These are phyloP conservation scores for Laterallus jamaicensis DNA, from an alignment of 2,113 vertebrate species.

Conservation along the genomic window DNA sequence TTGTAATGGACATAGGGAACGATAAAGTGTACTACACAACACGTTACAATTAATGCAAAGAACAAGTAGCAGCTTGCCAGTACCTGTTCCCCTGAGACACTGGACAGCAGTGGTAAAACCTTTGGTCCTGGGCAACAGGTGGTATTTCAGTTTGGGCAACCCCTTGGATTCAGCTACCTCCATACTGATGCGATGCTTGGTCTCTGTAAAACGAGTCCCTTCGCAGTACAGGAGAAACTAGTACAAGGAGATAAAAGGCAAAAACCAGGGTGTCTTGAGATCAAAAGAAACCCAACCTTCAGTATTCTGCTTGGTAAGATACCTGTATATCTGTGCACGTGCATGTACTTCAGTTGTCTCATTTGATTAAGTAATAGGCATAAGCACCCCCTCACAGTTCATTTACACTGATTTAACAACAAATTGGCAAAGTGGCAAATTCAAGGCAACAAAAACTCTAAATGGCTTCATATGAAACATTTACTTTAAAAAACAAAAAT, in stretches of 20 bases:
- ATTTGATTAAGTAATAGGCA: neutral
- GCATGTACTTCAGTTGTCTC: neutral
- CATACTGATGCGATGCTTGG: slow-evolving; percentile 97
- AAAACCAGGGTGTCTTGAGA: neutral
- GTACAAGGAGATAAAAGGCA: neutral
- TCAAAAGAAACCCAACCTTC: neutral
- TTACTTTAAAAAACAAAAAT: neutral
- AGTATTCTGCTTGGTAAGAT: neutral
- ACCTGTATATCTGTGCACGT: neutral
- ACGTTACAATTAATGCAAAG: neutral
- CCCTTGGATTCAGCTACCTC: slow-evolving; percentile 96
- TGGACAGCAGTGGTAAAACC: slow-evolving; percentile 96
- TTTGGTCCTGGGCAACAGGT: slow-evolving; percentile 94
- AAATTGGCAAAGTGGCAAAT: neutral
- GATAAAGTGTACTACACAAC: neutral
- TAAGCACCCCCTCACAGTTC: neutral
- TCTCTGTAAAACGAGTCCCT: slow-evolving; percentile 96
- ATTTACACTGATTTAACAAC: neutral
- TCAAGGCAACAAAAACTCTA: neutral
- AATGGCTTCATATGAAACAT: neutral
- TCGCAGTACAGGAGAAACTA: slow-evolving; percentile 98
- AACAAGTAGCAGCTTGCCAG: neutral
- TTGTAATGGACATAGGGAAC: neutral
- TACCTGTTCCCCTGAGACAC: slow-evolving; percentile 96
- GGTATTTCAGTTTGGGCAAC: slow-evolving; percentile 92